Percentiles rank a stretch among this genome's conserved stretches.
phyloP scores from a whole-genome alignment of 1,140 invertebrate genomes.

The Drosophila albomicans region DNA sequence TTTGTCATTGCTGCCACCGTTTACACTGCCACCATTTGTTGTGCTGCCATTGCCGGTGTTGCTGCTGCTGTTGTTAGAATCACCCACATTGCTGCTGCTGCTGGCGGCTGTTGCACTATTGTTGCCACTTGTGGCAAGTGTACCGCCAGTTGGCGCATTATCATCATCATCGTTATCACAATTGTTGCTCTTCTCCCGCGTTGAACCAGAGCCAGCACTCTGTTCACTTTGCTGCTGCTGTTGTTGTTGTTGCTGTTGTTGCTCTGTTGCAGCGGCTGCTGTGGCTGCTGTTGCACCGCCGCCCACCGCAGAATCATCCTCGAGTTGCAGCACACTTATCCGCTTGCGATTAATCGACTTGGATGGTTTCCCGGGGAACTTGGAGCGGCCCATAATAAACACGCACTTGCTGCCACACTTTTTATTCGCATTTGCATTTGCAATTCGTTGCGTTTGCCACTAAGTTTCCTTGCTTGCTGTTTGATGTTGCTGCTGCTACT shows the following conservation, averaged over 20 bases:
- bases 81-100: constrained; percentile 38
- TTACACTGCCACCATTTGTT: constrained; percentile 70
- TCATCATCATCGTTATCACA: constrained; percentile 80
- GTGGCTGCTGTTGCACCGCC: constrained; percentile 41
- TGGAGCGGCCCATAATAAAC: constrained; percentile 86
- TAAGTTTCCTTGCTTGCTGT: constrained; percentile 45
- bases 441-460: constrained; percentile 40
- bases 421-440: constrained; percentile 45
- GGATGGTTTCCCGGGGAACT: constrained; percentile 93
- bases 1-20: constrained; percentile 51
- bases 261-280: constrained; percentile 86
- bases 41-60: constrained; percentile 39
- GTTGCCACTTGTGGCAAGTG: constrained; percentile 36
- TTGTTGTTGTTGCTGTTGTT: constrained; percentile 46
- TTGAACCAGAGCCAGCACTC: constrained; percentile 45
- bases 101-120: constrained; percentile 15
- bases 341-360: constrained; percentile 93
- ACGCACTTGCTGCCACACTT: constrained; percentile 63
- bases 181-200: constrained; percentile 76
- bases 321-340: constrained; percentile 90
- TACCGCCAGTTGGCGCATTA: constrained; percentile 64
- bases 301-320: constrained; percentile 83
- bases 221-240: constrained; percentile 53
- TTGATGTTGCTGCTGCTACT: constrained; percentile 38
- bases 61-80: constrained; percentile 9